Base-by-base conservation (phyloP, 2,797 vertebrate species). In the Discoglossus pictus region DNA sequence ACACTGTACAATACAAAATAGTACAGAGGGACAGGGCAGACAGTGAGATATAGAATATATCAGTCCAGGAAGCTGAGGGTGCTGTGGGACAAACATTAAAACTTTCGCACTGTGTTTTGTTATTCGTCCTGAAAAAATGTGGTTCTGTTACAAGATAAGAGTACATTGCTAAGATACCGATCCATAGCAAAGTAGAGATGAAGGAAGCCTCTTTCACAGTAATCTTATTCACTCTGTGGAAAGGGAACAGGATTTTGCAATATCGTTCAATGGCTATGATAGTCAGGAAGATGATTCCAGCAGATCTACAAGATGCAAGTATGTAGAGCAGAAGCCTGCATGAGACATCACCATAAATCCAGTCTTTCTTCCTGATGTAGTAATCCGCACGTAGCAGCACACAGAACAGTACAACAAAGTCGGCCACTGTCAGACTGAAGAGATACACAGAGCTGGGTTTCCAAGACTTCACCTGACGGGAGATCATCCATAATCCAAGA, bases 331-430 rank as follows among this genome's bases (percentile, higher is more conserved):
- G 72, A 39, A 91, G 73, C 0, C 89, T 87, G 16, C 91, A 92
- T 4, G 73, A 38, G 1, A 43, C 51, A 1, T 92, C 91, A 0
- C 90, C 90, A 2, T 87, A 79, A n/a, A 89, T 51, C 90, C 91
- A 92, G 75, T 91, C 17, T 13, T 88, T 87, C 0, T 80, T 79
- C 0, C 86, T 82, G 7, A 81, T 50, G 78, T 92, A 92, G 78
- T 92, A 92, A 71, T 90, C 89, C 0, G 90, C 89, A 24, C 90
- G 75, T 78, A 92, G 88, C 0, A 89, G 86, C 1, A 92, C 79
- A 74, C 88, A 91, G 75, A 91, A 88, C 1, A 92, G 78, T 1
- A 92, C 84, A 0, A 92, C 66, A 6, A 85, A 82, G 78, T 92
- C 91, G 0, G 89, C 89, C 0, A 91, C 75, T 0, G 90, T 87